Base-by-base conservation (phyloP, 2,797 vertebrate species). In the Poecilia gillii region DNA sequence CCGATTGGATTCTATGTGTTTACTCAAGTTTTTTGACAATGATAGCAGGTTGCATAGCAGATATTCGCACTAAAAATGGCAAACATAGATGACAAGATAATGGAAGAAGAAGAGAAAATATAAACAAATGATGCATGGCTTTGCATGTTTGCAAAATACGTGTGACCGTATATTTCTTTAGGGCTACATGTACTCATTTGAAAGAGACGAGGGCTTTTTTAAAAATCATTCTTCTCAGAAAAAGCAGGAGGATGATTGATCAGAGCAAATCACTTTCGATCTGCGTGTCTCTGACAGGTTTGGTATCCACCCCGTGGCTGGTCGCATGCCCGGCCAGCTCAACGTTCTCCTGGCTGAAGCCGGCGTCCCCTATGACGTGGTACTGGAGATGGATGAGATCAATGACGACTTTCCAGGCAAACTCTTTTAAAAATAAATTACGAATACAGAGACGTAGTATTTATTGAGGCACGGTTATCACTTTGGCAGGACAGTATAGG, bases 321-420 rank as follows among this genome's bases (percentile, higher is more conserved):
- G 96, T 18, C 96, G 96, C 8, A 96, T 97, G 96, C 96, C 96
- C 0, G 96, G 96, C 31, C 96, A 97, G 89, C 91, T 96, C 71
- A 97, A 96, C 1, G 96, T 97, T 72, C 96, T 97, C 5, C 23
- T 97, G 91, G 96, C 96, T 23, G 96, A 97, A 85, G 95, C 96
- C 1, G 96, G 96, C 8, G 96, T 97, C 81, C 96, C 96, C 12
- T 97, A 96, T 8, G 96, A 96, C 7, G 82, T 97, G 62, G 96
- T 97, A 53, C 86, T 97, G 86, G 96, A 97, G 92, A 97, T 96
- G 96, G 96, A 97, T n/a, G 96, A 97, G 91, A 96, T 97, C 82
- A 97, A 97, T 13, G 90, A 96, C 0, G 96, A 96, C 91, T 97
- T 97, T 91, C 93, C 95, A 88, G 96, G 96, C 96, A 92, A 89